These are phyloP conservation scores for Nycticryphes semicollaris DNA, from an alignment of 2,113 vertebrate genomes.

Conservation along the genomic window DNA sequence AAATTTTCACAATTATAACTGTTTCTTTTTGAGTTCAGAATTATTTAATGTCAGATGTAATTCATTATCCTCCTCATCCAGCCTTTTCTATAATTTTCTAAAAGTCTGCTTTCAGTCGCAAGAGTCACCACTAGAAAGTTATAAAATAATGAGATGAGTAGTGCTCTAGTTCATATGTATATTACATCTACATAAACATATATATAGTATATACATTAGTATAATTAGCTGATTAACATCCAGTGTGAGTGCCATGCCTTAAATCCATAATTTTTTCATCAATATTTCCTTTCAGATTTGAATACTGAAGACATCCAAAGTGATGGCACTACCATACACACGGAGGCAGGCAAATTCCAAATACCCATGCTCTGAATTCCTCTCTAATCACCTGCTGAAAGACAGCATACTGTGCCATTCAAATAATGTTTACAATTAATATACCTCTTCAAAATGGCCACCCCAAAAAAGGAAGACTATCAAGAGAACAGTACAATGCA, in stretches of 20 bases:
- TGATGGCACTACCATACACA: neutral
- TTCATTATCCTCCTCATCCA: accelerated
- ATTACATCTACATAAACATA: neutral
- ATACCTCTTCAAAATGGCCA: neutral
- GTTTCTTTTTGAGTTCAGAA: neutral
- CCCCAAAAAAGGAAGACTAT: neutral
- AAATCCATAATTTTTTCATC: neutral
- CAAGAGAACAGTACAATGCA: neutral
- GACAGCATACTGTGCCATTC: neutral
- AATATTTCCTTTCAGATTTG: neutral
- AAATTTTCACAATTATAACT: neutral
- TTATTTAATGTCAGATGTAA: neutral
- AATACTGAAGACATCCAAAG: neutral
- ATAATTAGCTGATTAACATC: neutral
- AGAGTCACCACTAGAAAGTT: neutral
- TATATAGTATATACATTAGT: neutral
- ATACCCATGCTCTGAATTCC: neutral
- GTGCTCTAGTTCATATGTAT: neutral
- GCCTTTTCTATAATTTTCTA: neutral
- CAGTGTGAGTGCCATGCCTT: neutral
- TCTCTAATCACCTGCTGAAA: neutral
- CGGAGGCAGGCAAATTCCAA: neutral
- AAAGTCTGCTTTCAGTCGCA: neutral
- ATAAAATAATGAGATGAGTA: neutral
- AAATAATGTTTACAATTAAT: neutral